Percentiles rank a stretch among this genome's conserved stretches.
phyloP scores from a whole-genome alignment of 2,113 vertebrate genomes.

The Xiphophorus couchianus region DNA sequence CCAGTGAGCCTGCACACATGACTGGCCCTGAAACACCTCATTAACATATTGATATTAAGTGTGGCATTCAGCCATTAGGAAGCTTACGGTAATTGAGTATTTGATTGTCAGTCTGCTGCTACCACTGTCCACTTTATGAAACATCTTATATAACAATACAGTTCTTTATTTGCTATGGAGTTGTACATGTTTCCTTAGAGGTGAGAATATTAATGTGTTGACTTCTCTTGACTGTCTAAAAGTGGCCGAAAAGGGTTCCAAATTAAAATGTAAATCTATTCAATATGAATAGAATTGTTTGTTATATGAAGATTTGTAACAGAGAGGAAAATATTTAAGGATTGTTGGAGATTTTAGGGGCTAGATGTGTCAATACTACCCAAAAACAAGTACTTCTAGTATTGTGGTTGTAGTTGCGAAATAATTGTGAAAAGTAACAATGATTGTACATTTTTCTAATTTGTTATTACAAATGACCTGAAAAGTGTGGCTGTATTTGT shows the following conservation, averaged over 20 bases:
- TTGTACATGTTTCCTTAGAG: background rate
- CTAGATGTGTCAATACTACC: too few relatives aligned
- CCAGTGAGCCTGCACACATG: conserved; percentile 18
- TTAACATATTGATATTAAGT: conserved; percentile 42
- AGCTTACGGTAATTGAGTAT: background rate
- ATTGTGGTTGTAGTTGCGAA: too few relatives aligned
- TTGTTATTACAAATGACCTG: too few relatives aligned
- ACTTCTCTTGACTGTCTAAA: background rate
- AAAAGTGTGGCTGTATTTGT: too few relatives aligned
- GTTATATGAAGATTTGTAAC: background rate
- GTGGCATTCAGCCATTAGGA: conserved; percentile 22
- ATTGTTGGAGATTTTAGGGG: background rate
- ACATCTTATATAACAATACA: background rate
- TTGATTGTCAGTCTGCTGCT: conserved; percentile 5
- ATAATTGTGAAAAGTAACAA: too few relatives aligned
- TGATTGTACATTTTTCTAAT: too few relatives aligned
- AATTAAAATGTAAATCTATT: background rate
- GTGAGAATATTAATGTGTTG: background rate
- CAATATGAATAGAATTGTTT: background rate
- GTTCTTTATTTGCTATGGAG: background rate
- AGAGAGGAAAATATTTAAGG: background rate
- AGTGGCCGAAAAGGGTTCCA: background rate
- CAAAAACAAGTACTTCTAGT: too few relatives aligned
- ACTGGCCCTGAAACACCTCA: conserved; percentile 25
- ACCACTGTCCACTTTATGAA: conserved; percentile 9